A percentile compares a stretch with the other conserved stretches of the same genome.
Conservation (phyloP, 2,888 invertebrate genomes). For the Thereva unica region DNA sequence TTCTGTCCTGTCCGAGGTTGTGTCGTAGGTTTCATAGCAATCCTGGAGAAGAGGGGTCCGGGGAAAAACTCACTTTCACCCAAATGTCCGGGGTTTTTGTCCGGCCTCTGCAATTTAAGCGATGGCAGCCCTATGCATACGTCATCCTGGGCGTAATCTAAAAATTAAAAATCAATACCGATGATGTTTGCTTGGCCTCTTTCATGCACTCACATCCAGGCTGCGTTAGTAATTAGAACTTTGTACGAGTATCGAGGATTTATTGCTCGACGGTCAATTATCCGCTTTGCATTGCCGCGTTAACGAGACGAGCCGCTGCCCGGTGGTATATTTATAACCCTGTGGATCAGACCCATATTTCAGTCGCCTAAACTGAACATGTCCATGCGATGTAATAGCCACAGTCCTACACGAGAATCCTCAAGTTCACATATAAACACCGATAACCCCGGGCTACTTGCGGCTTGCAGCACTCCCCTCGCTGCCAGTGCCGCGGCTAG, state of each 20-base stretch:
- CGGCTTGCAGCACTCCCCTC: slow-evolving; percentile 3
- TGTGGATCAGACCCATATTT: slow-evolving; percentile 27
- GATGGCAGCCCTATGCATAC: no score
- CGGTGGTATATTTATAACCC: slow-evolving; percentile 24
- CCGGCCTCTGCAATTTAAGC: no score
- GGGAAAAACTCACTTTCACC: no score
- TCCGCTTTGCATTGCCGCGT: slow-evolving; percentile 17
- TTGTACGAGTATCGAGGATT: slow-evolving; percentile 15
- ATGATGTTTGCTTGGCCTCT: no score
- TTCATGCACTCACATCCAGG: no score
- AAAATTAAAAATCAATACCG: no score
- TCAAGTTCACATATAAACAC: slow-evolving; percentile 15
- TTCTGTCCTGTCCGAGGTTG: no score
- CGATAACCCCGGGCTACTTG: slow-evolving; percentile 21
- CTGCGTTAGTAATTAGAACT: slow-evolving; percentile 13
- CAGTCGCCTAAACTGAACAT: slow-evolving; percentile 31
- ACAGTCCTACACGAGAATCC: background rate
- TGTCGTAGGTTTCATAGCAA: no score
- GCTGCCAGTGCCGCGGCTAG: background rate
- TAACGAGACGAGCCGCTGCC: slow-evolving; percentile 13
- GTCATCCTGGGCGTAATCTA: no score
- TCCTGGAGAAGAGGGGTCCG: no score
- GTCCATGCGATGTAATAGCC: slow-evolving; percentile 13
- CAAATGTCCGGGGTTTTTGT: no score
- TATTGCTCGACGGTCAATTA: slow-evolving; percentile 27